Evolutionary conservation across 2,113 vertebrate genomes (phyloP).

Genomic region (Sceloporus undulatus): DNA sequence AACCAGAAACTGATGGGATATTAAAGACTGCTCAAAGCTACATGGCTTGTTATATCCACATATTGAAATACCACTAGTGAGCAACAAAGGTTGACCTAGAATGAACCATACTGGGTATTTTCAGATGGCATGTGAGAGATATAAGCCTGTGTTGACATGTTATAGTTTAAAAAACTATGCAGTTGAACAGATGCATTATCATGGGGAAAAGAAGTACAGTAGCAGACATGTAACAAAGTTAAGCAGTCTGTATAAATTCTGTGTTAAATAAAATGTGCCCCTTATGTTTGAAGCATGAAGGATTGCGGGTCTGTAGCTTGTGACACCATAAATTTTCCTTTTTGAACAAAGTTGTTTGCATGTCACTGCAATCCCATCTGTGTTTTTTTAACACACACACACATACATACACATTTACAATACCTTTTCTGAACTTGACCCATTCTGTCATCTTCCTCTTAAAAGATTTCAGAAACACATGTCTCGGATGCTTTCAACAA

Average conservation of each 20-base stretch:
- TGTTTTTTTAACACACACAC: too few species aligned
- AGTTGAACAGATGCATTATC: neutral
- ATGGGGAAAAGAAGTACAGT: neutral
- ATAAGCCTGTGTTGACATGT: neutral
- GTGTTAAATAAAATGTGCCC: constrained; percentile 1
- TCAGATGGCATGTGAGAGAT: neutral
- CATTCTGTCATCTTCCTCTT: constrained; percentile 53
- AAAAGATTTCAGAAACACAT: constrained; percentile 70
- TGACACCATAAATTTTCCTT: constrained; percentile 60
- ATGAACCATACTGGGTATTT: constrained; percentile 24
- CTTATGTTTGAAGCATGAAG: constrained; percentile 54
- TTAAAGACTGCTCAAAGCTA: constrained; percentile 19
- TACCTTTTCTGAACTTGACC: constrained; percentile 41
- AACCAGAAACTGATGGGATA: constrained; percentile 25
- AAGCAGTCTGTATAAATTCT: neutral
- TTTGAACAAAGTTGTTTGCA: constrained; percentile 62
- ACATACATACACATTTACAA: too few species aligned
- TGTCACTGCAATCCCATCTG: too few species aligned
- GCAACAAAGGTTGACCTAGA: constrained; percentile 41
- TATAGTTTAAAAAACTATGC: neutral
- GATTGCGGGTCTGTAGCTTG: constrained; percentile 48
- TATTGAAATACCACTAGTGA: constrained; percentile 14
- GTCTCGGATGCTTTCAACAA: constrained; percentile 60
- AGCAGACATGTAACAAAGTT: neutral
- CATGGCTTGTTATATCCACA: neutral